Percentiles rank a stretch among this genome's conserved stretches.
These are phyloP conservation scores for Triplophysa bombifrons DNA, from an alignment of 2,797 vertebrate genomes.

Conservation along the genomic window DNA sequence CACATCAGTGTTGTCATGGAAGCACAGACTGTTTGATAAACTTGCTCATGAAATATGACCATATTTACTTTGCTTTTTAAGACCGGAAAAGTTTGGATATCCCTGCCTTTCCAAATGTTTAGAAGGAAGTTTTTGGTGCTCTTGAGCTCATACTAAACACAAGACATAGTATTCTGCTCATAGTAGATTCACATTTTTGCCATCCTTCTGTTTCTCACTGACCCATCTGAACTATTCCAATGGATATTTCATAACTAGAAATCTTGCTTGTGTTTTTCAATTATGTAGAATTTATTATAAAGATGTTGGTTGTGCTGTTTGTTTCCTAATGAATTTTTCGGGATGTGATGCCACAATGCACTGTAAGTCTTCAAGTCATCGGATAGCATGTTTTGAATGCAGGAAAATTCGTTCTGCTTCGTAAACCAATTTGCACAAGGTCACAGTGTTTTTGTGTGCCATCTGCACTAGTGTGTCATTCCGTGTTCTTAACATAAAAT, in stretches of 20 bases:
- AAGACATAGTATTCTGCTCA: neutral
- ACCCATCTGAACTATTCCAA: no score
- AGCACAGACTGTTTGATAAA: neutral
- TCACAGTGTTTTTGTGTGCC: neutral
- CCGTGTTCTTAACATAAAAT: neutral
- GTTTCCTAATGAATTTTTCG: no score
- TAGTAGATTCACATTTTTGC: neutral
- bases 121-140: neutral
- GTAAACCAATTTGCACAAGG: conserved; percentile 13
- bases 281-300: no score
- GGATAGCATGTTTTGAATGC: neutral
- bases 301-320: no score
- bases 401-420: neutral
- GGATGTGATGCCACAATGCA: neutral
- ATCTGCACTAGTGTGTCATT: conserved; percentile 20
- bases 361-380: neutral
- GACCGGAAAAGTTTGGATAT: neutral
- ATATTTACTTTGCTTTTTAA: no score
- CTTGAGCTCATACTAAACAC: neutral
- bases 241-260: no score
- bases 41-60: neutral
- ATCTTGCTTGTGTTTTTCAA: no score
- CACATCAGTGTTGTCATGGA: conserved; percentile 9
- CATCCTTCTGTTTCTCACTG: no score
- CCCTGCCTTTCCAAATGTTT: neutral